Evolutionary conservation across 1,140 invertebrate species (phyloP).

Genomic region (Portunus trituberculatus): DNA sequence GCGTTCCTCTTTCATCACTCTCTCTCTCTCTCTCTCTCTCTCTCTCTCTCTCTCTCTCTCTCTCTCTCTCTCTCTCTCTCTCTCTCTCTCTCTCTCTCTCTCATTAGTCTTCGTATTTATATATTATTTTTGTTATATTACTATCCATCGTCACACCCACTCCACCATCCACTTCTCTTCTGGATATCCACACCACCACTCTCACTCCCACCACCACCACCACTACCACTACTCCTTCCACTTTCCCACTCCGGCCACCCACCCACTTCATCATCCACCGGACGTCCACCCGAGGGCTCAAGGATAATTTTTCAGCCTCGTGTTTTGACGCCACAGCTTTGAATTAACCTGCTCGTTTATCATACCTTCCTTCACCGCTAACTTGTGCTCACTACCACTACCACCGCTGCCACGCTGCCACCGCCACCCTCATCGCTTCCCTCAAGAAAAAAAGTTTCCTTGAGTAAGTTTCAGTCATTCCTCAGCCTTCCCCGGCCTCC

Average conservation of each 20-base stretch:
- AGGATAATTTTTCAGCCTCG: slow-evolving; percentile 66
- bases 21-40: slow-evolving; percentile 31
- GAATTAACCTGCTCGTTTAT: slow-evolving; percentile 64
- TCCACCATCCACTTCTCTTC: neutral
- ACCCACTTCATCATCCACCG: slow-evolving; percentile 49
- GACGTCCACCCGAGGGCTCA: slow-evolving; percentile 46
- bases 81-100: slow-evolving; percentile 27
- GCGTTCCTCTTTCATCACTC: neutral
- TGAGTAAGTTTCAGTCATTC: no score
- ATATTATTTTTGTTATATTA: no score
- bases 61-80: neutral
- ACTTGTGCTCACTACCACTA: neutral
- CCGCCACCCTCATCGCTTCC: no score
- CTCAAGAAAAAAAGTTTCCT: no score
- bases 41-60: neutral
- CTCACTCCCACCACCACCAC: neutral
- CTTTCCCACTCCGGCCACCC: neutral
- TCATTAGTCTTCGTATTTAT: no score
- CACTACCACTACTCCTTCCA: neutral
- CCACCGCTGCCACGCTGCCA: neutral
- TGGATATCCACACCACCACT: neutral
- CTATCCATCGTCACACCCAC: neutral
- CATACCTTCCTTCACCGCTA: slow-evolving; percentile 45
- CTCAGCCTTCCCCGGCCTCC: neutral
- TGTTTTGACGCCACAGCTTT: slow-evolving; percentile 66